Evolutionary conservation across 2,113 vertebrate species (phyloP), one percentile per base, ranked within the genome.

Genomic region (Tragelaphus buxtoni): DNA sequence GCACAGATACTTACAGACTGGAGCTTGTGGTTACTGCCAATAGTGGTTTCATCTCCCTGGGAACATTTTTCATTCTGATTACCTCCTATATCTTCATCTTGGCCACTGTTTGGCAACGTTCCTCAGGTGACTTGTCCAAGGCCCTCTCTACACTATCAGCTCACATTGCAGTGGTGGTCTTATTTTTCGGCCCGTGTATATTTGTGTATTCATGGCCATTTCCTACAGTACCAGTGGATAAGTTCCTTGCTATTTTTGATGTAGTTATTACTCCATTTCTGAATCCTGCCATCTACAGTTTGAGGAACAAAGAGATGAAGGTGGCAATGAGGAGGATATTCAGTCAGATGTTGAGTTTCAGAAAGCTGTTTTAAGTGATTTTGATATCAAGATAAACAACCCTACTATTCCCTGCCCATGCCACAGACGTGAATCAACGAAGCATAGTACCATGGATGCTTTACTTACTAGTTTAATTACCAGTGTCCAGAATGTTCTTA

Each of bases 221-320:
- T 81, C 79, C 92, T 55, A 94, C 69, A 51, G 60, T 94, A 10
- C 42, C 92, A 82, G 90, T 96, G 28, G 97, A 97, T 88, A 97
- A 94, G 88, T 96, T 94, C 28, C 88, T 94, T 93, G 88, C 60
- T 42, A 85, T 97, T 90, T 97, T 93, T 65, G 35, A 90, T 35
- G 60, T 90, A 81, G 42, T 95, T 65, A 76, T 97, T n/a, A 95
- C 94, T 7, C 93, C 80, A 65, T 93, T 97, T 95, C 55, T 97
- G 86, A 95, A 95, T 61, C 61, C 96, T 76, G 32, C 28, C 20
- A 93, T 97, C 55, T 95, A 90, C 1, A 81, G 80, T 63, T 95
- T 93, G 39, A 80, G 86, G 79, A 97, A 93, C n/a, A 93, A 88
- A 91, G 91, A 97, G 42, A 95, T 97, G 93, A 96, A 97, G n/a